A percentile compares a stretch with the other conserved stretches of the same genome.
phyloP scores from a whole-genome alignment of 2,113 vertebrate genomes.

The Pelusios castaneus region DNA sequence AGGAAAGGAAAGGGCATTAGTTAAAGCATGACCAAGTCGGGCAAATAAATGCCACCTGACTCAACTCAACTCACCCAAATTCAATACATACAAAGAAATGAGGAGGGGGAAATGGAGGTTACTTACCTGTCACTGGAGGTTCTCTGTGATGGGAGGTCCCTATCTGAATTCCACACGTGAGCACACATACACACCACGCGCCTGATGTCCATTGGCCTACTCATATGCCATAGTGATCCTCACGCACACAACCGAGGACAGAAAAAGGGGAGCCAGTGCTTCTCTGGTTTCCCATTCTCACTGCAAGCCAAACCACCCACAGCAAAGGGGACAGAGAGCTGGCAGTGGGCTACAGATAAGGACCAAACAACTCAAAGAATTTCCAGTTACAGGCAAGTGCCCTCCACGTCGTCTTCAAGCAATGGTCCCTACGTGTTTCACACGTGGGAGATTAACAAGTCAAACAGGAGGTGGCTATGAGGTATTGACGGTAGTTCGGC shows the following conservation, averaged over 20 bases:
- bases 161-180: neutral
- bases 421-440: neutral
- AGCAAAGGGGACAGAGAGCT: neutral
- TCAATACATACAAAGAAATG: neutral
- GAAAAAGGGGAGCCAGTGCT: neutral
- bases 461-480: neutral
- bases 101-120: neutral
- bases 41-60: slow-evolving; percentile 9
- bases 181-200: neutral
- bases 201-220: neutral
- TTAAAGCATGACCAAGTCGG: neutral
- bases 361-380: neutral
- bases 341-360: neutral
- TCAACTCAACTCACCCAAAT: rapidly evolving
- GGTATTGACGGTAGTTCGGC: neutral
- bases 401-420: neutral
- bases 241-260: no score
- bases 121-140: neutral
- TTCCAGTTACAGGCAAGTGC: neutral
- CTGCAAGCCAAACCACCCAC: neutral
- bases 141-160: neutral
- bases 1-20: neutral
- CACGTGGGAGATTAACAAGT: neutral
- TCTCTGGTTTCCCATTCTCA: neutral
- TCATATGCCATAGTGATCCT: neutral